These are phyloP conservation scores for Parasteatoda tepidariorum DNA, from an alignment of 1,140 invertebrate genomes.

Conservation along the genomic window DNA sequence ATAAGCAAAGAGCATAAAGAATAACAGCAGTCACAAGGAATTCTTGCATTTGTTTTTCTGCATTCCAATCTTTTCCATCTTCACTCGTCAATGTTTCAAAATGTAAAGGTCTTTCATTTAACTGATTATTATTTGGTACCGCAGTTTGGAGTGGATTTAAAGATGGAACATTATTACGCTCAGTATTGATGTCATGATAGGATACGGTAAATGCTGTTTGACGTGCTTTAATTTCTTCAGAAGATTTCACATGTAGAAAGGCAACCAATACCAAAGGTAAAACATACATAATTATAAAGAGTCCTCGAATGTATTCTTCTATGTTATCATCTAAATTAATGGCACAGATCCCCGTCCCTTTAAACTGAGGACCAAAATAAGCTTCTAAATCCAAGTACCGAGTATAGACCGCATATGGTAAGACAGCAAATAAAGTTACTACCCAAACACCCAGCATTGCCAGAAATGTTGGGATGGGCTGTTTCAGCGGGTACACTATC, in stretches of 20 bases:
- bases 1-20: slow-evolving; percentile 76
- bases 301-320: slow-evolving; percentile 68
- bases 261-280: slow-evolving; percentile 75
- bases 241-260: slow-evolving; percentile 75
- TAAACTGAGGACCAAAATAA: slow-evolving; percentile 64
- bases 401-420: slow-evolving; percentile 80
- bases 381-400: slow-evolving; percentile 78
- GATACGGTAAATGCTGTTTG: slow-evolving; percentile 45
- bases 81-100: slow-evolving; percentile 69
- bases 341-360: slow-evolving; percentile 67
- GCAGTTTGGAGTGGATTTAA: slow-evolving; percentile 60
- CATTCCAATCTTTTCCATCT: slow-evolving; percentile 74
- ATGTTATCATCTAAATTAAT: slow-evolving; percentile 68
- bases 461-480: slow-evolving; percentile 75
- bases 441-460: slow-evolving; percentile 79
- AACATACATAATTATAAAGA: slow-evolving; percentile 74
- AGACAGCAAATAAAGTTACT: slow-evolving; percentile 76
- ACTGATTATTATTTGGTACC: too few relatives aligned
- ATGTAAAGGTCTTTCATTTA: slow-evolving; percentile 7
- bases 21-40: slow-evolving; percentile 77
- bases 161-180: background rate
- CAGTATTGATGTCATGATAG: slow-evolving; percentile 10
- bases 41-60: slow-evolving; percentile 77
- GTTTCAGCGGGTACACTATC: slow-evolving; percentile 75
- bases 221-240: slow-evolving; percentile 74